Evolutionary conservation across 1,140 invertebrate species (phyloP).

Genomic region (Portunus trituberculatus): DNA sequence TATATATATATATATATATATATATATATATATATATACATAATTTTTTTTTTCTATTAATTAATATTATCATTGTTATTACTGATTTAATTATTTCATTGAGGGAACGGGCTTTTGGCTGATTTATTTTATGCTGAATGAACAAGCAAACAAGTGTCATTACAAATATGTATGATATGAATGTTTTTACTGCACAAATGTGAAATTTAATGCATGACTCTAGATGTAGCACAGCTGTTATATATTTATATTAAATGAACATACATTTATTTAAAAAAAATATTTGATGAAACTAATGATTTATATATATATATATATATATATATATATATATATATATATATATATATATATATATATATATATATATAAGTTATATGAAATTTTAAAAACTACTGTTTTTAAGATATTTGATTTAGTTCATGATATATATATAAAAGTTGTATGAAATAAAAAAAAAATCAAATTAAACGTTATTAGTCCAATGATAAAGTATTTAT

Average conservation of each 20-base stretch:
- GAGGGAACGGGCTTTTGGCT: too few species aligned
- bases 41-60: slow-evolving; percentile 31
- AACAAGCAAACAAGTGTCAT: background rate
- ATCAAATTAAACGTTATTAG: background rate
- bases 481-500: background rate
- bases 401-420: background rate
- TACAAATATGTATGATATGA: slow-evolving; percentile 17
- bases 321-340: slow-evolving; percentile 49
- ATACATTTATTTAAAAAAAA: background rate
- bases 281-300: slow-evolving; percentile 34
- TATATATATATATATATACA: background rate
- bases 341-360: slow-evolving; percentile 51
- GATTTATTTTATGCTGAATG: too few species aligned
- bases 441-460: background rate
- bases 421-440: slow-evolving; percentile 34
- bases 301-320: slow-evolving; percentile 51
- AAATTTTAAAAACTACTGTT: background rate
- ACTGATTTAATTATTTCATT: too few species aligned
- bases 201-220: too few species aligned
- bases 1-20: slow-evolving; percentile 49
- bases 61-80: background rate
- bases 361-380: slow-evolving; percentile 14
- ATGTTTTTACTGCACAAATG: too few species aligned
- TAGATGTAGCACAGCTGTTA: background rate
- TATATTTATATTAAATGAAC: background rate